Base-by-base conservation (phyloP, 1,140 invertebrate species). In the Drosophila obscura region DNA sequence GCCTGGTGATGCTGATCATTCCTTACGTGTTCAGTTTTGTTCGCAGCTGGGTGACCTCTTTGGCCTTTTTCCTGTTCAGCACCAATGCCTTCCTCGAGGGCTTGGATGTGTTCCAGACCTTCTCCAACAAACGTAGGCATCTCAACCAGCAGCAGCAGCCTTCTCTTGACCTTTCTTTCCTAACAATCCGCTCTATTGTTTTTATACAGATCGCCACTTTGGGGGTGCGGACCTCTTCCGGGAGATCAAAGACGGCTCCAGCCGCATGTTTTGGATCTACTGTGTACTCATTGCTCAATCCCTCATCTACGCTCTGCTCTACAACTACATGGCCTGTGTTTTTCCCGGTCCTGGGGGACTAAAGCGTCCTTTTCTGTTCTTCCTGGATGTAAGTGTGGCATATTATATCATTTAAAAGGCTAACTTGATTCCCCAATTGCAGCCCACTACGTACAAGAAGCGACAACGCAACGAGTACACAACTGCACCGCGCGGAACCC, bases 341-440 rank as follows among this genome's bases (percentile, higher is more conserved):
- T 91, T 90, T 64, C 91, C 91, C 6, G 91, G 91, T 9, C 77
- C 77, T 6, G 91, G 90, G 1, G 90, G 91, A 0, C 61, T 91
- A 0, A 90, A 82, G 53, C 77, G 79, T 3, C 74, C 84, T 2
- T 66, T 90, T 45, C 46, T 91, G 0, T 90, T 92, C 49, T 73
- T 91, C 9, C 48, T 92, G 4, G 80, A 90, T 46, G 91, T 90
- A 77, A 68, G 62, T 68, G n/a, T 1, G 11, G 35, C 35, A 39
- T 39, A 2, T 4, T 11, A 31, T 72, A 7, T 63, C 5, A 13
- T 8, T 13, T n/a, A 13, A 39, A 39, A 13, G 4, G 9, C 8
- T 16, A n/a, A 2, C 5, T 13, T 16, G 19, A 6, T 8, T 16
- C 1, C n/a, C 11, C 1, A 9, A 44, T 49, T 9, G 0, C 5